Percentiles rank a stretch among this genome's conserved stretches.
phyloP scores from a whole-genome alignment of 2,797 vertebrate genomes.

The Catamblyrhynchus diadema region DNA sequence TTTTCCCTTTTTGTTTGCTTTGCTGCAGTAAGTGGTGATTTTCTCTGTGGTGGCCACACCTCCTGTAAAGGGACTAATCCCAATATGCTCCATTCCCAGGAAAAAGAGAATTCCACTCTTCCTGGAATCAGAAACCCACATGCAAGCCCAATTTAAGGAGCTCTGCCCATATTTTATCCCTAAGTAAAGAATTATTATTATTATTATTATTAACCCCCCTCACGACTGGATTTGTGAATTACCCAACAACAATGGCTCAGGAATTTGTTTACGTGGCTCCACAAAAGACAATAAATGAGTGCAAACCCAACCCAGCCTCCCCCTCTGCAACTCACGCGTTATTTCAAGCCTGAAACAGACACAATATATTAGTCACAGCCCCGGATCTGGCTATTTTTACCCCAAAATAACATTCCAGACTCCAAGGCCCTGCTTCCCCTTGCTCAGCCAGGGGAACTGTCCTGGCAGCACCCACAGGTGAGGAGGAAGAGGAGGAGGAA shows the following conservation, averaged over 20 bases:
- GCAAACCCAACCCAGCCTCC: not conserved
- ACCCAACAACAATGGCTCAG: not conserved
- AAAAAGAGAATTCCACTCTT: not conserved
- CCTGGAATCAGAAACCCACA: not conserved
- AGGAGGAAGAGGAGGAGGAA: not conserved
- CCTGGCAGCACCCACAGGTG: accelerated
- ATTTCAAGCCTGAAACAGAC: not conserved
- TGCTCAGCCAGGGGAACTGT: not conserved
- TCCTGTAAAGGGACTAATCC: not conserved
- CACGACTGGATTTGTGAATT: not conserved
- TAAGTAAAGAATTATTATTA: not conserved
- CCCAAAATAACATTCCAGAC: not conserved
- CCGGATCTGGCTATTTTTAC: not conserved
- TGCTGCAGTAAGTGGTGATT: slow-evolving; percentile 11
- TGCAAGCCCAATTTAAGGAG: not conserved
- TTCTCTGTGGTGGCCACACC: slow-evolving; percentile 29
- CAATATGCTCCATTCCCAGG: not conserved
- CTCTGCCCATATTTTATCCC: not conserved
- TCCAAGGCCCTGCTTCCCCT: not conserved
- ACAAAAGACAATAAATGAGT: not conserved
- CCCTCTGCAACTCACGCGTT: not conserved
- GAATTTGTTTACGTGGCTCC: not conserved
- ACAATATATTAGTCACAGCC: not conserved
- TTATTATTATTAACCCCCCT: not conserved
- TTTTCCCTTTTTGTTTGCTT: slow-evolving; percentile 11